Base-by-base conservation (phyloP, 2,113 vertebrate species). In the Steatornis caripensis region DNA sequence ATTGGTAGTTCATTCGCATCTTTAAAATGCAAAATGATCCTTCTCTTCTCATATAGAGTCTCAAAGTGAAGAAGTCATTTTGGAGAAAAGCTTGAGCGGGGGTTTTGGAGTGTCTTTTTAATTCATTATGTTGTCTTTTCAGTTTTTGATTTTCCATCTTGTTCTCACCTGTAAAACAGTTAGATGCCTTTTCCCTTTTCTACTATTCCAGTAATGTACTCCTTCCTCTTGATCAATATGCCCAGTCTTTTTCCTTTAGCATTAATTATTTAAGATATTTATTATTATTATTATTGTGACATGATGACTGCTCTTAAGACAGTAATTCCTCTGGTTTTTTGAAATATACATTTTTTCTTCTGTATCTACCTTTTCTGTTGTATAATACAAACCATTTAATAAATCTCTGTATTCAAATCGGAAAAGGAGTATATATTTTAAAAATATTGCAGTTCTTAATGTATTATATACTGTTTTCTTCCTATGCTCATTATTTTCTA, bases 1-100 rank as follows among this genome's bases (percentile, higher is more conserved):
- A 22, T 10, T 1, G 2, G 11, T 22, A 12, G 3, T 7, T 49
- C 11, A 41, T 84, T 65, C 3, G 6, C 2, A 14, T 30, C 6
- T 65, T 71, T 75, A 65, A 82, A 57, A 32, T 9, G 49, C 5
- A 58, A 71, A 70, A n/a, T 30, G 0, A 23, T 61, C 23, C 21
- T 85, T 45, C 18, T 1, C 39, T 71, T 75, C 21, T 71, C 6
- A 75, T 66, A 13, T 8, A 84, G 72, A 23, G 37, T 48, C 22
- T 66, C 8, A 71, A 90, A 66, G 11, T 15, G 8, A 82, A 65
- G 10, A 58, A 27, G 6, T 48, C 0, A n/a, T 32, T 55, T 29
- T 61, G 16, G 5, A 48, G 21, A 62, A 46, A 57, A 43, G 2
- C 1, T 62, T 11, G 7, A n/a, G n/a, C n/a, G n/a, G 10, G 13